phyloP scores from a whole-genome alignment of 2,888 invertebrate species.

The Chorisops tibialis region DNA sequence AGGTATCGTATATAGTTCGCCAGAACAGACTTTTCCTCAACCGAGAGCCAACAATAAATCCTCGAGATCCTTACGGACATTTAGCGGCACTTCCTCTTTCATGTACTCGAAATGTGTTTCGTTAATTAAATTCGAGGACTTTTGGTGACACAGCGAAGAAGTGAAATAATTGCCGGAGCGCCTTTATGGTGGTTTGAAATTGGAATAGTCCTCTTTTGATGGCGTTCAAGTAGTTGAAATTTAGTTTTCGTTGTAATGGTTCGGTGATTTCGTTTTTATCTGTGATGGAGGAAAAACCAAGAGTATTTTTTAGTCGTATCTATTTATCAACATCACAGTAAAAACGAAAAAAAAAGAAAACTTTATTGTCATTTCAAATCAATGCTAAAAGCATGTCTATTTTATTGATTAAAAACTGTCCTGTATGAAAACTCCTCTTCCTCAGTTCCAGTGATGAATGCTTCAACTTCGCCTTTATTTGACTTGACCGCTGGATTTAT shows the following conservation, averaged over 20 bases:
- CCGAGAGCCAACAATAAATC: slow-evolving; percentile 15
- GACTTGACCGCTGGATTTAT: slow-evolving; percentile 16
- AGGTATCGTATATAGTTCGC: neutral
- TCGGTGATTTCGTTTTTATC: too few relatives aligned
- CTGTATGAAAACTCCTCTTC: too few relatives aligned
- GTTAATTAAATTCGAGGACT: slow-evolving; percentile 26
- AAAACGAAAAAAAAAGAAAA: too few relatives aligned
- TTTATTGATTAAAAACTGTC: too few relatives aligned
- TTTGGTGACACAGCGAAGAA: slow-evolving; percentile 5
- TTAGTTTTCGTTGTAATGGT: too few relatives aligned
- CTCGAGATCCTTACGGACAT: slow-evolving; percentile 3
- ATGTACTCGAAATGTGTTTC: slow-evolving; percentile 22
- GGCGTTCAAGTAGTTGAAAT: too few relatives aligned
- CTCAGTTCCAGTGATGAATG: neutral
- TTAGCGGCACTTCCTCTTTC: slow-evolving; percentile 25
- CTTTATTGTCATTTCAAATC: too few relatives aligned
- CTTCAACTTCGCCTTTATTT: neutral
- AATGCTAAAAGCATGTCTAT: too few relatives aligned
- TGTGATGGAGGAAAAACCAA: too few relatives aligned
- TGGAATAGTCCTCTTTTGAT: too few relatives aligned
- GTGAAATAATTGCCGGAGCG: slow-evolving; percentile 13
- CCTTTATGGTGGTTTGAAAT: neutral
- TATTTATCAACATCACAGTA: too few relatives aligned
- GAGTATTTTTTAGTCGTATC: too few relatives aligned
- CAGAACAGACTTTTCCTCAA: neutral